Conservation (phyloP, 2,888 invertebrate species). For the Drosophila parthenogenetica region DNA sequence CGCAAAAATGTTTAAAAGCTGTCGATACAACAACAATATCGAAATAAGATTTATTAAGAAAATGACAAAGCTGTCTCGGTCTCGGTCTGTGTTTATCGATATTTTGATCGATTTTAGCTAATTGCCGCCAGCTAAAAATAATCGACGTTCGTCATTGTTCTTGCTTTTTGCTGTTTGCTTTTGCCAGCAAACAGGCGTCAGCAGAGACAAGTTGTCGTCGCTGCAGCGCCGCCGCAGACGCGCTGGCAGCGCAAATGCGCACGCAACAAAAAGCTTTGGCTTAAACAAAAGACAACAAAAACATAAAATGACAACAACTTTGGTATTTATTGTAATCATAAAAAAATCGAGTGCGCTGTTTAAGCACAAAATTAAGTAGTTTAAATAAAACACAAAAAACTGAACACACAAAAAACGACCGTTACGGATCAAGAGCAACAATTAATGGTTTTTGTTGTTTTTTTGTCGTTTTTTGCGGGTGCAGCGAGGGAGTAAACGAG, state of each 20-base stretch:
- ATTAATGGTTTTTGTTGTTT: slow-evolving; percentile 27
- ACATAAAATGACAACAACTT: slow-evolving; percentile 16
- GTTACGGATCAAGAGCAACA: slow-evolving; percentile 46
- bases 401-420: slow-evolving; percentile 44
- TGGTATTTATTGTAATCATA: slow-evolving; percentile 59
- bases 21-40: slow-evolving; percentile 4
- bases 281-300: slow-evolving; percentile 34
- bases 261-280: slow-evolving; percentile 37
- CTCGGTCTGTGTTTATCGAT: slow-evolving; percentile 2
- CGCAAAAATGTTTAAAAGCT: slow-evolving; percentile 13
- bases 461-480: slow-evolving; percentile 23
- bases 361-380: slow-evolving; percentile 80
- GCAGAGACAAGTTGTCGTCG: slow-evolving; percentile 64
- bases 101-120: slow-evolving; percentile 35
- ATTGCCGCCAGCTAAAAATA: slow-evolving; percentile 55
- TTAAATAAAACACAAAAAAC: slow-evolving; percentile 66
- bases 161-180: slow-evolving; percentile 11
- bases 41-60: slow-evolving; percentile 5
- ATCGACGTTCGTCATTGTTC: slow-evolving; percentile 46
- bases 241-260: slow-evolving; percentile 57
- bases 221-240: slow-evolving; percentile 61
- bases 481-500: slow-evolving; percentile 27
- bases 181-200: slow-evolving; percentile 66
- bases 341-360: slow-evolving; percentile 67
- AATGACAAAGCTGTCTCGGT: neutral